Evolutionary conservation across 2,888 invertebrate species (phyloP), one percentile per base, ranked within the genome.

Genomic region (Plusia festucae): DNA sequence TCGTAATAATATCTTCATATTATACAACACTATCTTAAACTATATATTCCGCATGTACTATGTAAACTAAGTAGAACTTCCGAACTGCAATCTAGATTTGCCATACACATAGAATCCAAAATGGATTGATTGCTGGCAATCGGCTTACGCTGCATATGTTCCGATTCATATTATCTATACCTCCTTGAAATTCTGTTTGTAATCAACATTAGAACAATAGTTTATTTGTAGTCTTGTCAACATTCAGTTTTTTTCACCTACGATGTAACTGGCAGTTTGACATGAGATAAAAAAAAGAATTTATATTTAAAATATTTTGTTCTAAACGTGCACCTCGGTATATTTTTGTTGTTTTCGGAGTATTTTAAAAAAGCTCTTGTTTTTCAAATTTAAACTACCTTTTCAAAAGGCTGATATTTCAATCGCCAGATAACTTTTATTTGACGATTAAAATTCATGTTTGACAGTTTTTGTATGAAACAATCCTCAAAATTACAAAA

Each of bases 191-290:
- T n/a, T 40, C 4, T 40, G 40, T 40, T 40, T 40, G 40, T 40
- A 40, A 40, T 40, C 40, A 40, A 40, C 40, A 40, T 40, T 40
- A 40, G 40, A n/a, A 40, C 40, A 40, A 40, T 40, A 40, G 40
- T 40, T 40, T 5, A n/a, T 40, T 40, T 40, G 40, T 40, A 40
- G 2, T n/a, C 32, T 40, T 5, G n/a, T n/a, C 13, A n/a, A n/a
- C n/a, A n/a, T n/a, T 13, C 34, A 4, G 34, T 40, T 24, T 13
- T n/a, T 6, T 40, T 40, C 40, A n/a, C 40, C 6, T 6, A 61
- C 9, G 16, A 8, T 16, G 13, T 61, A 55, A 68, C 44, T 16
- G 68, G 24, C 68, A 60, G 54, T 61, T 61, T 52, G 52, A 51
- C 61, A 68, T 52, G 44, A 9, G 9, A 9, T 30, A 1, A 9